phyloP scores from a whole-genome alignment of 2,888 invertebrate species.

The Scaptodrosophila latifasciaeformis region DNA sequence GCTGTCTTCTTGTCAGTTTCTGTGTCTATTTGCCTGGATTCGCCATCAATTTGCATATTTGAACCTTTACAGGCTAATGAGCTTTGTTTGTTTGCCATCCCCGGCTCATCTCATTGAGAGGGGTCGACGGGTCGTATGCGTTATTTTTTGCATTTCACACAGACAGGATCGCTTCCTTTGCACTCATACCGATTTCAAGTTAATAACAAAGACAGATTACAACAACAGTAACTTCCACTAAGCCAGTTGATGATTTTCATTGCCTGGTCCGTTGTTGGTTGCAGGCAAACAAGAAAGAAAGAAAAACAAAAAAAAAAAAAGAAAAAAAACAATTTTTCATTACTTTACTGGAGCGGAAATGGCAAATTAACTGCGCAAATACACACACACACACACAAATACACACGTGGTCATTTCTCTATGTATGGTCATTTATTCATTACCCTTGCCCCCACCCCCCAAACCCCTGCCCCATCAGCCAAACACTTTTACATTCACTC shows the following conservation, averaged over 20 bases:
- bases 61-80: not conserved
- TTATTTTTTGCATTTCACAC: not conserved
- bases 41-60: conserved; percentile 41
- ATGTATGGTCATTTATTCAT: conserved; percentile 56
- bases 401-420: not conserved
- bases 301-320: too few relatives aligned
- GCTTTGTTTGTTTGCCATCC: not conserved
- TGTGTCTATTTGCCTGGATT: not conserved
- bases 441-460: conserved; percentile 20
- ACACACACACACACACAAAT: conserved; percentile 21
- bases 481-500: too few relatives aligned
- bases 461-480: not conserved
- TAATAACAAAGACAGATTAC: not conserved
- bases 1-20: conserved; percentile 5
- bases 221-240: not conserved
- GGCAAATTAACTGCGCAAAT: conserved; percentile 69
- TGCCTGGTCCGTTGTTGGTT: too few relatives aligned
- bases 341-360: conserved; percentile 65
- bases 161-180: not conserved
- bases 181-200: not conserved
- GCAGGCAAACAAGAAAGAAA: too few relatives aligned
- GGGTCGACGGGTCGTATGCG: not conserved
- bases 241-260: too few relatives aligned
- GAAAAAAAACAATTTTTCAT: conserved; percentile 51
- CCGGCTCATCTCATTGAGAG: too few relatives aligned